Evolutionary conservation across 2,797 vertebrate species (phyloP).

Genomic region (Neopelma chrysocephalum): DNA sequence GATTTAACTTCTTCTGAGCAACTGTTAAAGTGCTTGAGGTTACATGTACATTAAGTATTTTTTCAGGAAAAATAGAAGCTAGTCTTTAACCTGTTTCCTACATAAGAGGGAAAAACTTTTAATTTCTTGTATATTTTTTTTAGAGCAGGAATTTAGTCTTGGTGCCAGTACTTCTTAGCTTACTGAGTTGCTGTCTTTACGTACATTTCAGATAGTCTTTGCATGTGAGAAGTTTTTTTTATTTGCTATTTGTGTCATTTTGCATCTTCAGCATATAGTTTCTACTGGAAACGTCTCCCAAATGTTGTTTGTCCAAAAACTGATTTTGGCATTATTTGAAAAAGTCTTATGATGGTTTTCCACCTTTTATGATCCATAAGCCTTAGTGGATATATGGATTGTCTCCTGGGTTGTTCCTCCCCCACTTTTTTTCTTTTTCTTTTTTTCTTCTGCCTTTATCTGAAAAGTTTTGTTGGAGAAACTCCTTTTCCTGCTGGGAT

Average conservation of each 20-base stretch:
- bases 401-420: background rate
- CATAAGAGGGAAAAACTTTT: background rate
- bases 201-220: background rate
- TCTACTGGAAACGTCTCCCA: background rate
- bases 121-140: background rate
- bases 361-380: background rate
- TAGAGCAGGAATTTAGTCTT: background rate
- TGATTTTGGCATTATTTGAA: background rate
- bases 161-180: background rate
- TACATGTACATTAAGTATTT: background rate
- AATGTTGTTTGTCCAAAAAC: background rate
- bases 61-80: background rate
- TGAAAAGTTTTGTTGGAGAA: background rate
- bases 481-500: background rate
- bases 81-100: fast-evolving
- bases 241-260: background rate
- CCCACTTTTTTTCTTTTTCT: fast-evolving
- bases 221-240: background rate
- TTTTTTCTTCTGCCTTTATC: background rate
- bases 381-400: background rate
- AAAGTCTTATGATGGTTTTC: background rate
- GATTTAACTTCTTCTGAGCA: background rate
- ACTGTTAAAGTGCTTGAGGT: background rate
- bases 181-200: background rate
- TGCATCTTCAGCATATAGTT: background rate